Conservation (phyloP, 2,888 invertebrate genomes). For the Alitta virens region DNA sequence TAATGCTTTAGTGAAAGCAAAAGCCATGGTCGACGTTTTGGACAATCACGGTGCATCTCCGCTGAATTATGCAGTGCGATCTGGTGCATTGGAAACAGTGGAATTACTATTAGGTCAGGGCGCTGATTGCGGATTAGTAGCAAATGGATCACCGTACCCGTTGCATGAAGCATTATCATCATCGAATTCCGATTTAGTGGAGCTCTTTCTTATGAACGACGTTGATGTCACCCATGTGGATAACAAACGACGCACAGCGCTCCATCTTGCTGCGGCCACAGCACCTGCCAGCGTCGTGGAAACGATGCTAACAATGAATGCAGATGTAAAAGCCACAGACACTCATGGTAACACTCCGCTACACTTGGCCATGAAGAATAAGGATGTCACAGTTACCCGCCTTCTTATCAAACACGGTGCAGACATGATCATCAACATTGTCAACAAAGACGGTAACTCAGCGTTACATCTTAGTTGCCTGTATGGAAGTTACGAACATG, state of each 20-base stretch:
- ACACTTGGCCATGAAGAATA: constrained; percentile 1
- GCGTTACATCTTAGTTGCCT: not conserved
- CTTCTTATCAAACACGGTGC: not conserved
- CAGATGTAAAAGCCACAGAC: not conserved
- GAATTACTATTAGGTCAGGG: not conserved
- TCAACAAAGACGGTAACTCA: not conserved
- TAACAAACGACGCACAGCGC: not conserved
- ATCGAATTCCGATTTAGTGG: not conserved
- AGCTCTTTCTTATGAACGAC: not conserved
- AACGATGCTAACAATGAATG: not conserved
- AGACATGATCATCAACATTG: not conserved
- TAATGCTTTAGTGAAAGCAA: not conserved
- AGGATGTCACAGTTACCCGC: not conserved
- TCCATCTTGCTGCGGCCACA: not conserved
- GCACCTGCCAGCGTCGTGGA: not conserved
- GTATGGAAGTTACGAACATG: constrained; percentile 18
- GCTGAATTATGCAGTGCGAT: not conserved
- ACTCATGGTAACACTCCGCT: constrained; percentile 11
- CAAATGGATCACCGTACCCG: not conserved
- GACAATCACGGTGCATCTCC: not conserved
- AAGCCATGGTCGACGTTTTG: not conserved
- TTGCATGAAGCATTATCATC: not conserved
- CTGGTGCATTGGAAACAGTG: not conserved
- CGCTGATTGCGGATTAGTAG: not conserved
- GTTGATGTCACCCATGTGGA: not conserved